Conservation (phyloP, 2,888 invertebrate species). For the Heliconius hortense region DNA sequence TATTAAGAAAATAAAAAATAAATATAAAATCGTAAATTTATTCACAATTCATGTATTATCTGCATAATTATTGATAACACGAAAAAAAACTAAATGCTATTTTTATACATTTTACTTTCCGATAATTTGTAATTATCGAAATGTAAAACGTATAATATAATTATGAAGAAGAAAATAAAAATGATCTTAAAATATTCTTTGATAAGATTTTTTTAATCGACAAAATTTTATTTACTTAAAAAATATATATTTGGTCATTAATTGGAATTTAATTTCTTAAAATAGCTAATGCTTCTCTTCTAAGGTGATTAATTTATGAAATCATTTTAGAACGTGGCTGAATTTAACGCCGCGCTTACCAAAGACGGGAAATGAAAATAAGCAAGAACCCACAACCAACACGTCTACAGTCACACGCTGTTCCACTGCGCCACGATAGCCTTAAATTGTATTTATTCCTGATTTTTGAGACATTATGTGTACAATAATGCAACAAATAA, state of each 20-base stretch:
- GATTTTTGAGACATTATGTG: too few relatives aligned
- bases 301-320: background rate
- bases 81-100: background rate
- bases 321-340: background rate
- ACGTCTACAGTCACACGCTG: background rate
- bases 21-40: slow-evolving; percentile 7
- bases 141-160: background rate
- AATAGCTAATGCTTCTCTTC: background rate
- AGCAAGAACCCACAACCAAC: background rate
- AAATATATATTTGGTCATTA: background rate
- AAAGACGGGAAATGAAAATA: background rate
- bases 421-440: too few relatives aligned
- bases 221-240: background rate
- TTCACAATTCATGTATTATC: slow-evolving; percentile 1
- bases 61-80: background rate
- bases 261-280: background rate
- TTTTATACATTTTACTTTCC: background rate
- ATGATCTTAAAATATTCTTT: background rate
- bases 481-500: background rate
- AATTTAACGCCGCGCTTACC: background rate
- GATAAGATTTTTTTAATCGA: background rate
- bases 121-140: background rate
- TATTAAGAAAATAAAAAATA: background rate
- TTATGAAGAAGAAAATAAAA: background rate
- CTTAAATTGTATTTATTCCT: too few relatives aligned